These are phyloP conservation scores for Thalassophryne amazonica DNA, from an alignment of 2,797 vertebrate genomes.

Conservation along the genomic window DNA sequence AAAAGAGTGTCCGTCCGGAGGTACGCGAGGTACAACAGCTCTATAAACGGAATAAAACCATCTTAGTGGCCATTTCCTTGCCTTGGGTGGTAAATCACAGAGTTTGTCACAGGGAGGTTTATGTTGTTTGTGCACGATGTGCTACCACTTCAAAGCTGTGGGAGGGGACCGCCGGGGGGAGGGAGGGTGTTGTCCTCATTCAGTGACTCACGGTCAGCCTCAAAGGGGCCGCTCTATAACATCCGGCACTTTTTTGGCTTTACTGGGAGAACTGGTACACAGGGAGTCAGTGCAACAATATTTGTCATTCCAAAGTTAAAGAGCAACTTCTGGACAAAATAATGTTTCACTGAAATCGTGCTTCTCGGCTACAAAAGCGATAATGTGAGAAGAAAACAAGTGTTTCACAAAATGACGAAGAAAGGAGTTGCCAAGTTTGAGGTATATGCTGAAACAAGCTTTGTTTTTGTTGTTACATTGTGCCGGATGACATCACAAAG, in stretches of 20 bases:
- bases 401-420: too few relatives aligned
- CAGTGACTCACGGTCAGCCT: slow-evolving; percentile 60
- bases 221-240: slow-evolving; percentile 45
- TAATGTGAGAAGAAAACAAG: too few relatives aligned
- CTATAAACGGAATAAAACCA: slow-evolving; percentile 67
- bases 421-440: too few relatives aligned
- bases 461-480: too few relatives aligned
- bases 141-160: slow-evolving; percentile 76
- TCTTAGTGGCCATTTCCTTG: slow-evolving; percentile 66
- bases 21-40: slow-evolving; percentile 66
- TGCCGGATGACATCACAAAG: too few relatives aligned
- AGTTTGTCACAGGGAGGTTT: slow-evolving; percentile 70
- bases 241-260: slow-evolving; percentile 48
- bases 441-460: too few relatives aligned
- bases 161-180: slow-evolving; percentile 30
- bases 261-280: slow-evolving; percentile 19
- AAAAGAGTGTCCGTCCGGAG: slow-evolving; percentile 65
- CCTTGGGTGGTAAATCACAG: slow-evolving; percentile 64
- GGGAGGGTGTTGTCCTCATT: slow-evolving; percentile 44
- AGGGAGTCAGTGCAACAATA: slow-evolving; percentile 4
- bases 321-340: too few relatives aligned
- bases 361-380: too few relatives aligned
- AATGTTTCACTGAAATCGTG: too few relatives aligned
- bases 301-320: background rate
- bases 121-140: slow-evolving; percentile 72